Percentiles rank a stretch among this genome's conserved stretches.
Conservation (phyloP, 2,113 vertebrate species). For the Prolemur simus region DNA sequence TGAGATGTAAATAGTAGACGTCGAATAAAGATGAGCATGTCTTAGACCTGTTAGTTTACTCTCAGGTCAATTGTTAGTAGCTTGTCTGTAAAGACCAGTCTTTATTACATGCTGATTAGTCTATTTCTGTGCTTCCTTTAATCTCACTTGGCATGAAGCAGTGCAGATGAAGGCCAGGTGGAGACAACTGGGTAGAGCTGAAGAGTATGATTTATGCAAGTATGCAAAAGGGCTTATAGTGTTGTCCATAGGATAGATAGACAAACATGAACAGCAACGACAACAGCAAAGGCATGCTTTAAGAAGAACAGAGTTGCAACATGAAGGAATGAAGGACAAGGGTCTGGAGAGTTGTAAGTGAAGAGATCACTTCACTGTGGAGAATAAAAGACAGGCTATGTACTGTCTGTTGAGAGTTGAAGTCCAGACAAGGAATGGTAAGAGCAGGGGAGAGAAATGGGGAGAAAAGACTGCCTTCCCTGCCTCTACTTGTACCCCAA, state of each 20-base stretch:
- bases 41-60: background rate
- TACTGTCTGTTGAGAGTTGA: background rate
- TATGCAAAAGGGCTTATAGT: background rate
- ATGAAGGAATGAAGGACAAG: background rate
- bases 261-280: background rate
- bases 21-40: background rate
- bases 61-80: background rate
- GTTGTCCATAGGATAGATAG: background rate
- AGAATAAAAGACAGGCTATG: background rate
- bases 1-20: background rate
- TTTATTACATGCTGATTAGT: background rate
- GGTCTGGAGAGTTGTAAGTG: background rate
- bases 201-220: background rate
- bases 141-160: background rate
- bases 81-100: background rate
- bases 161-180: background rate
- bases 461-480: no score
- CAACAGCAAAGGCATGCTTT: background rate
- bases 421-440: background rate
- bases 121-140: background rate
- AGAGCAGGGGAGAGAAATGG: background rate
- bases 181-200: background rate
- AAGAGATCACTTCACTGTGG: background rate
- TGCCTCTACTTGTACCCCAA: fast-evolving
- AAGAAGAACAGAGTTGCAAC: background rate